phyloP scores from a whole-genome alignment of 37 sponge, comb jelly and placozoan species.

The Halisarca cf. caerulea region DNA sequence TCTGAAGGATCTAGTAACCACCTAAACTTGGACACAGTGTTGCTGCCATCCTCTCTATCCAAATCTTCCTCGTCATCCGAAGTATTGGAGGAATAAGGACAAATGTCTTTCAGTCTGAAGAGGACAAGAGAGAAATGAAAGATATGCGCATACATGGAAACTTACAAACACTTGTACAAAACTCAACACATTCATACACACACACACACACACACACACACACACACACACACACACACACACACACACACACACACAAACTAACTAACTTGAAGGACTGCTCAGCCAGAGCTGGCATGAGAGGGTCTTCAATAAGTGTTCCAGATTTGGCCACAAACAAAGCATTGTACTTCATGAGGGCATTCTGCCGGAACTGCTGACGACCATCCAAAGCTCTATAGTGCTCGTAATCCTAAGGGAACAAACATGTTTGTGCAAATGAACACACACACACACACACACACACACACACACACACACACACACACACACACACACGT shows the following conservation, averaged over 20 bases:
- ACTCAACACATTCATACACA: neutral
- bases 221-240: neutral
- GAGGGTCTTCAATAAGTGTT: conserved; percentile 23
- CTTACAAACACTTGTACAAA: too few relatives aligned
- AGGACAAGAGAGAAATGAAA: neutral
- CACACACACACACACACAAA: neutral
- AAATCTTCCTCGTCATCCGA: neutral
- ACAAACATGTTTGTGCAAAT: neutral
- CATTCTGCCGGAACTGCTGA: neutral
- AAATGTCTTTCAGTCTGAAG: neutral
- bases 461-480: neutral
- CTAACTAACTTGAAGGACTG: neutral
- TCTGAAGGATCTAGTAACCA: conserved; percentile 9
- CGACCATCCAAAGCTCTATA: neutral
- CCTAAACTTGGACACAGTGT: neutral
- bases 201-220: neutral
- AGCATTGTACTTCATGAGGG: conserved; percentile 5
- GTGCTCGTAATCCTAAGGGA: neutral
- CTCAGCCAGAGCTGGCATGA: neutral
- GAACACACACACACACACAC: neutral
- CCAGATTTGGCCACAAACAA: neutral
- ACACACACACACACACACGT: neutral
- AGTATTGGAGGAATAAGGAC: neutral
- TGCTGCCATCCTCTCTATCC: neutral
- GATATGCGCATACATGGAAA: too few relatives aligned